A percentile compares a stretch with the other conserved stretches of the same genome.
Conservation (phyloP, 2,797 vertebrate genomes). For the Myotis pilosus region DNA sequence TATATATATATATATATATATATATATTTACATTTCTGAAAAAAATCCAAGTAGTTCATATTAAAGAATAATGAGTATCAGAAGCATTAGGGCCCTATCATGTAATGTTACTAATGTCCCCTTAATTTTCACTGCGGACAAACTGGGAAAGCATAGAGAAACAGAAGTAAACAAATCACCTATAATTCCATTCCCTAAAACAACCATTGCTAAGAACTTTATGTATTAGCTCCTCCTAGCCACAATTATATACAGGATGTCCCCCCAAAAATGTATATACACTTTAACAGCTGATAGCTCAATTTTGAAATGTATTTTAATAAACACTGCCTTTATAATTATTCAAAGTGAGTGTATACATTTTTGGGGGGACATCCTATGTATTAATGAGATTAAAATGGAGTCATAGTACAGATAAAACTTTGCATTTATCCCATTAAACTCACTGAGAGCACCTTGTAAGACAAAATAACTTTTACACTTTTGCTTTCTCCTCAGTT, state of each 20-base stretch:
- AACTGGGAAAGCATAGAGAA: conserved; percentile 30
- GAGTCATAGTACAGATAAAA: not conserved
- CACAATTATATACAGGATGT: not conserved
- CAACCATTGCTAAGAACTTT: not conserved
- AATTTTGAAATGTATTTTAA: too few relatives aligned
- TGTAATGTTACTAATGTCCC: not conserved
- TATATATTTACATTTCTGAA: not conserved
- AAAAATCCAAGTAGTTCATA: conserved; percentile 12
- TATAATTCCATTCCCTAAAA: not conserved
- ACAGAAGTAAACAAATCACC: not conserved
- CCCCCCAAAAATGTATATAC: too few relatives aligned
- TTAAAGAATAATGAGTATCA: conserved; percentile 31
- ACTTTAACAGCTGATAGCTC: too few relatives aligned
- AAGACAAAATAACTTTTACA: not conserved
- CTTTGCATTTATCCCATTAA: conserved; percentile 14
- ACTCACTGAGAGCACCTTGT: not conserved
- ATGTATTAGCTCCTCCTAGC: not conserved
- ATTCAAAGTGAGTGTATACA: too few relatives aligned
- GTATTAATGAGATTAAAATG: not conserved
- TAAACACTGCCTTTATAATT: too few relatives aligned
- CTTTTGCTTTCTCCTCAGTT: conserved; percentile 26
- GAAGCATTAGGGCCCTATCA: not conserved
- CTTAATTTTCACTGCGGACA: not conserved
- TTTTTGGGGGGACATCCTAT: not conserved
- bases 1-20: too few relatives aligned